Conservation (phyloP, 2,888 invertebrate species). For the Aethes cnicana region DNA sequence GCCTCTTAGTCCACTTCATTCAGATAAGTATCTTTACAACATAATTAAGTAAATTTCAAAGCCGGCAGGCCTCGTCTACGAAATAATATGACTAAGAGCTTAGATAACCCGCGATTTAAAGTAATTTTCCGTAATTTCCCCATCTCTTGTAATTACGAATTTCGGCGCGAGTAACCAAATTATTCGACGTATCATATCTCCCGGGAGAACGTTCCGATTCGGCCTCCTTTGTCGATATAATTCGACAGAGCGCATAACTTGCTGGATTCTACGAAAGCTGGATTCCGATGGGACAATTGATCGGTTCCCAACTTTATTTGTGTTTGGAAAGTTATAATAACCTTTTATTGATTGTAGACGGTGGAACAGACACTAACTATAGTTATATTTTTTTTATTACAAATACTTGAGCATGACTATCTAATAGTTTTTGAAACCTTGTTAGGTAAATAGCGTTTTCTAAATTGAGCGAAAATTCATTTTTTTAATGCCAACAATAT, state of each 20-base stretch:
- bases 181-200: conserved; percentile 47
- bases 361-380: conserved; percentile 37
- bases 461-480: too few species aligned
- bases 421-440: too few species aligned
- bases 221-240: conserved; percentile 43
- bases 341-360: conserved; percentile 42
- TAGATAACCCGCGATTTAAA: conserved; percentile 64
- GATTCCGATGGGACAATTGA: conserved; percentile 44
- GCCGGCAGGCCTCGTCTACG: conserved; percentile 57
- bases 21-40: conserved; percentile 68
- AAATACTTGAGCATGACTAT: too few species aligned
- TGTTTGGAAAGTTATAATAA: conserved; percentile 44
- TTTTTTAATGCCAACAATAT: too few species aligned
- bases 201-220: conserved; percentile 40
- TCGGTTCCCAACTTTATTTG: conserved; percentile 39
- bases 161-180: conserved; percentile 50
- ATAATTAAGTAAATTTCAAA: conserved; percentile 72
- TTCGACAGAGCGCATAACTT: conserved; percentile 37
- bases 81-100: conserved; percentile 66
- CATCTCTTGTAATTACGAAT: conserved; percentile 59
- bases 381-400: too few species aligned
- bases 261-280: conserved; percentile 38
- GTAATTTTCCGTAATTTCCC: conserved; percentile 60
- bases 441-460: too few species aligned
- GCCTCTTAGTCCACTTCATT: conserved; percentile 52